Percentiles rank a stretch among this genome's conserved stretches.
Evolutionary conservation across 2,113 vertebrate genomes (phyloP).

Genomic region (Atractosteus spatula): DNA sequence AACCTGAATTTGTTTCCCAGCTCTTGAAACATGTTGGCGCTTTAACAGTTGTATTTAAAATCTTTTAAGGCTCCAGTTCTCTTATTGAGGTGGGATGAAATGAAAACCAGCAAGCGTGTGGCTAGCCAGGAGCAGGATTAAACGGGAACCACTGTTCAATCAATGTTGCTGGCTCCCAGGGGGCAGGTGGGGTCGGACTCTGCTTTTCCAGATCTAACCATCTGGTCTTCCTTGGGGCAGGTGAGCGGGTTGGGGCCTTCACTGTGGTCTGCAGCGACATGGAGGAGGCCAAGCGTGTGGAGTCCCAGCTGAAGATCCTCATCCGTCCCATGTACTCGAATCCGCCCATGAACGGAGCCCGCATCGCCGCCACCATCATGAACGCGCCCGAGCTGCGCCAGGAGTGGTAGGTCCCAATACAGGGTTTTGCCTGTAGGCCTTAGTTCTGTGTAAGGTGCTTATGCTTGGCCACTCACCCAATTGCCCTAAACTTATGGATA

Average conservation of each 20-base stretch:
- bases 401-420: constrained; percentile 73
- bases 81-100: no score
- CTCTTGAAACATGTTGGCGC: no score
- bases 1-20: no score
- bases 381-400: constrained; percentile 81
- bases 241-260: constrained; percentile 94
- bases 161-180: no score
- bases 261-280: constrained; percentile 81
- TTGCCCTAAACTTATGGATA: not conserved
- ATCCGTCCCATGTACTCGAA: constrained; percentile 98
- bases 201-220: no score
- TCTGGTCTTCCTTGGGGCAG: constrained; percentile 51
- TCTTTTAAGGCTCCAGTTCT: no score
- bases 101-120: no score
- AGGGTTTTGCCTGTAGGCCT: not conserved
- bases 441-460: not conserved
- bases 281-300: constrained; percentile 90
- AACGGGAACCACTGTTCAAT: no score
- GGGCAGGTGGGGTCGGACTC: no score
- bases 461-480: not conserved
- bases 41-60: no score
- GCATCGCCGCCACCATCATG: constrained; percentile 86
- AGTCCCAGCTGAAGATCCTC: constrained; percentile 95
- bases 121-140: no score
- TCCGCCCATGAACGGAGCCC: constrained; percentile 89